Conservation (phyloP, 2,797 vertebrate species). For the Rachycentron canadum region DNA sequence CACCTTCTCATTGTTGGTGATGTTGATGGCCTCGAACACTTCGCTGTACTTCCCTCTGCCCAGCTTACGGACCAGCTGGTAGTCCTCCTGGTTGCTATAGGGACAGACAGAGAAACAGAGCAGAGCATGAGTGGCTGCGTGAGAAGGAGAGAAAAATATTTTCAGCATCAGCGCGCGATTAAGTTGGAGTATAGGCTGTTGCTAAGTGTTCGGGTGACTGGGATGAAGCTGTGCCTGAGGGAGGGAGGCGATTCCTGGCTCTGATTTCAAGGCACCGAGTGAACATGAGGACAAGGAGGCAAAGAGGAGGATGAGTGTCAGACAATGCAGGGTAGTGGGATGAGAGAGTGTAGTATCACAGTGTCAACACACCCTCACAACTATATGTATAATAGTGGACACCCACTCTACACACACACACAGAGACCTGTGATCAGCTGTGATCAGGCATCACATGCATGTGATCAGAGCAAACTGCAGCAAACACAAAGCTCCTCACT, state of each 20-base stretch:
- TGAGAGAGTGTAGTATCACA: constrained; percentile 15
- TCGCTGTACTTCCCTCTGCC: constrained; percentile 99
- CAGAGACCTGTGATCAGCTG: background rate
- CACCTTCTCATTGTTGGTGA: constrained; percentile 98
- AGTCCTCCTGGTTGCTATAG: constrained; percentile 98
- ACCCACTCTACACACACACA: constrained; percentile 40
- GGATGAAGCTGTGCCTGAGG: background rate
- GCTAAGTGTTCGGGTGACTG: constrained; percentile 1
- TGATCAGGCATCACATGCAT: constrained; percentile 27
- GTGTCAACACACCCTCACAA: constrained; percentile 55
- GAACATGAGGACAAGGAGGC: constrained; percentile 4
- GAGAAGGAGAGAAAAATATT: constrained; percentile 1
- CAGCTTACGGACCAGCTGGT: constrained; percentile 98
- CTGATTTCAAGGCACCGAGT: constrained; percentile 13
- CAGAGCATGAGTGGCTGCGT: constrained; percentile 24
- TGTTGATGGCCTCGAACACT: constrained; percentile 99
- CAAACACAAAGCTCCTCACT: constrained; percentile 85
- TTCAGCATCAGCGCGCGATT: background rate
- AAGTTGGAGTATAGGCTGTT: background rate
- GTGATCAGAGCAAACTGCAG: constrained; percentile 17
- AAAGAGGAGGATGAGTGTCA: constrained; percentile 12
- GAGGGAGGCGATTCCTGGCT: background rate
- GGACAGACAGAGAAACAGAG: constrained; percentile 55
- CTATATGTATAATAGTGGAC: constrained; percentile 43
- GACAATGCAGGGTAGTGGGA: constrained; percentile 33